Base-by-base conservation (phyloP, 1,140 invertebrate species). In the Bicyclus anynana region DNA sequence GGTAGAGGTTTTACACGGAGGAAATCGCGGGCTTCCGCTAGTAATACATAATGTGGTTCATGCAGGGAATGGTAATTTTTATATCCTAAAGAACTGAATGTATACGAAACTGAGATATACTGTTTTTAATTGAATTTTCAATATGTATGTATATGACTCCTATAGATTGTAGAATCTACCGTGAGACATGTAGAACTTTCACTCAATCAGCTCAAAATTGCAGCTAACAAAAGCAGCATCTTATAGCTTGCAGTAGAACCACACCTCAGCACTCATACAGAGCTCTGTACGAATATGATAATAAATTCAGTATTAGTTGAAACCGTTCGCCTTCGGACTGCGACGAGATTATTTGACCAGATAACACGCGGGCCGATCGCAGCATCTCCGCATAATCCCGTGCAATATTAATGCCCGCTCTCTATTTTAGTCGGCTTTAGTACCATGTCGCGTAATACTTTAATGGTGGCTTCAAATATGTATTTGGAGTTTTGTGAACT, bases 251-350 rank as follows among this genome's bases (percentile, higher is more conserved):
- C n/a, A 6, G 12, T 48, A 47, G 10, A 33, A 21, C 44, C 10
- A 4, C 21, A 54, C 17, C 18, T 14, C 18, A 21, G 12, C 4
- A 23, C 21, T 17, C 50, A 37, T 23, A 18, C 18, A 44, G 58
- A 35, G 49, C 49, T 48, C 35, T 40, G 48, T 52, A 62, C 27
- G 44, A 62, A 53, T 62, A 53, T 23, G 42, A 62, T 62, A 67
- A 71, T 71, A 44, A 71, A 67, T 71, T 62, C 42, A 62, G 61
- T 65, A 66, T 64, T 64, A 68, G 55, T 55, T 69, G 60, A 56
- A 72, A 62, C 69, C 62, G 58, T 67, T 67, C 65, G 62, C 60
- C 57, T 60, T 38, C 59, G 66, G 64, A 72, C 68, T 62, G 69
- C 63, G 65, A 68, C 61, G 62, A 62, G 49, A 71, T 71, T 65